These are phyloP conservation scores for Sebastes glaucus DNA, from an alignment of 2,797 vertebrate genomes.

Conservation along the genomic window DNA sequence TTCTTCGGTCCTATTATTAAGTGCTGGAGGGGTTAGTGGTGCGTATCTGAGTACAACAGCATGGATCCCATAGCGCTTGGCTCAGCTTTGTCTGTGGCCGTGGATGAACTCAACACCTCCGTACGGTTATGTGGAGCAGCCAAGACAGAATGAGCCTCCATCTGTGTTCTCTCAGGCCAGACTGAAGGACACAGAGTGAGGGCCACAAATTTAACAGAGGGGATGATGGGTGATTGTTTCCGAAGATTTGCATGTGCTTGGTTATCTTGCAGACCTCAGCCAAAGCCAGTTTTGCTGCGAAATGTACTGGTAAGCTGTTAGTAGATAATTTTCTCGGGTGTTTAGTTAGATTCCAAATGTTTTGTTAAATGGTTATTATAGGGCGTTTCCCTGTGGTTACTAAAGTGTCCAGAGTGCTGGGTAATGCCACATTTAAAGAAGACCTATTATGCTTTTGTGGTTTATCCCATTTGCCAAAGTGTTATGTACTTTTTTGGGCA, in stretches of 20 bases:
- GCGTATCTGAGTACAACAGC: neutral
- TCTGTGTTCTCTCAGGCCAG: slow-evolving; percentile 80
- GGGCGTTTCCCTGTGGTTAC: neutral
- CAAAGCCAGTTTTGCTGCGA: neutral
- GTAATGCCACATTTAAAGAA: too few species aligned
- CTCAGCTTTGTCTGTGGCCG: slow-evolving; percentile 29
- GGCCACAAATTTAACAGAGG: slow-evolving; percentile 34
- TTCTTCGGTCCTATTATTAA: neutral
- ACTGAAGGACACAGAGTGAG: slow-evolving; percentile 60
- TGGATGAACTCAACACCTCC: slow-evolving; percentile 36
- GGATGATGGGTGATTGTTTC: slow-evolving; percentile 12
- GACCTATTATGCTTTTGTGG: too few species aligned
- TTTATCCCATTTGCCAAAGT: too few species aligned
- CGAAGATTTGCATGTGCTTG: neutral
- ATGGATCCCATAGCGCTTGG: slow-evolving; percentile 1
- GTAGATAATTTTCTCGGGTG: neutral
- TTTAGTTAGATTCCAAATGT: neutral
- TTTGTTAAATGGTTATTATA: neutral
- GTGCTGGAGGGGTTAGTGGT: neutral
- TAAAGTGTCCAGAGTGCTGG: neutral
- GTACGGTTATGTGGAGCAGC: slow-evolving; percentile 63
- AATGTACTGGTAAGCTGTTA: neutral
- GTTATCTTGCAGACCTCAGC: neutral
- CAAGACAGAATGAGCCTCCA: slow-evolving; percentile 76
- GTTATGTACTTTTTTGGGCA: too few species aligned